phyloP scores from a whole-genome alignment of 2,888 invertebrate species.

The Acanthopleura granulata region DNA sequence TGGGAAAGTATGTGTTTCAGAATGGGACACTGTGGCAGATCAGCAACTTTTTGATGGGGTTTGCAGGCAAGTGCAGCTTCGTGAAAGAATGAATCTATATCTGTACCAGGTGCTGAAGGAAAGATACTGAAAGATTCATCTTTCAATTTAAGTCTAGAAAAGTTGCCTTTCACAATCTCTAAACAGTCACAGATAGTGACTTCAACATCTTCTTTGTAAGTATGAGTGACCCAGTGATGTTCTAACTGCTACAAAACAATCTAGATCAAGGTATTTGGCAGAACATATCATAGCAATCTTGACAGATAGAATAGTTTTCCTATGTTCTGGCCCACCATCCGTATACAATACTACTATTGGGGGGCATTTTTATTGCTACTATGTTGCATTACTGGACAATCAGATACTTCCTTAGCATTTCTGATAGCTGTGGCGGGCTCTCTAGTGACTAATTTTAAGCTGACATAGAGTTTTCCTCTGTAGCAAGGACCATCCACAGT shows the following conservation, averaged over 20 bases:
- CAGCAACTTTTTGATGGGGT: too few species aligned
- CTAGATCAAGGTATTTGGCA: too few species aligned
- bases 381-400: too few species aligned
- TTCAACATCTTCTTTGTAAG: too few species aligned
- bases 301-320: constrained; percentile 3
- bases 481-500: constrained; percentile 5
- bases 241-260: neutral
- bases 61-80: neutral
- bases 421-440: neutral
- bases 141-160: constrained; percentile 8
- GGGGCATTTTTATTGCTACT: too few species aligned
- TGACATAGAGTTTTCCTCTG: constrained; percentile 6
- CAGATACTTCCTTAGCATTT: too few species aligned
- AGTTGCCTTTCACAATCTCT: too few species aligned
- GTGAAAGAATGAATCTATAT: constrained; percentile 6
- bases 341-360: constrained; percentile 13
- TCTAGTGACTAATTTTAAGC: neutral
- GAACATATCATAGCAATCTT: too few species aligned
- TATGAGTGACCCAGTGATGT: constrained; percentile 12
- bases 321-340: constrained; percentile 14
- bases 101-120: neutral
- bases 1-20: too few species aligned
- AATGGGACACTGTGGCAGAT: too few species aligned
- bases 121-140: neutral
- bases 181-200: too few species aligned